Percentiles rank a stretch among this genome's conserved stretches.
These are phyloP conservation scores for Hephaestus fuliginosus DNA, from an alignment of 2,797 vertebrate species.

Conservation along the genomic window DNA sequence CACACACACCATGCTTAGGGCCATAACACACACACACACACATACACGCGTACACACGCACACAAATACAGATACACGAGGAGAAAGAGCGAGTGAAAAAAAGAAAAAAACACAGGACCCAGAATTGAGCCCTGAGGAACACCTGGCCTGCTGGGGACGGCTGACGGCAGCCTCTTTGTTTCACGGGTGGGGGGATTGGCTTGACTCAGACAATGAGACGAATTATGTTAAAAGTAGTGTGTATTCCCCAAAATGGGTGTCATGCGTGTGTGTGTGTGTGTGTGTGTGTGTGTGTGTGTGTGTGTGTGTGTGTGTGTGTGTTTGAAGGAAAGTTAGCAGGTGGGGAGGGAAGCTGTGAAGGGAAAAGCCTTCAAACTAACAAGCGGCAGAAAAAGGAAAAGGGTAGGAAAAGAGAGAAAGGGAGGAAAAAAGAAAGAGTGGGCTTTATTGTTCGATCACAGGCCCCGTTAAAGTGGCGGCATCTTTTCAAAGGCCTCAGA, in stretches of 20 bases:
- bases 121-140: slow-evolving; percentile 72
- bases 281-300: slow-evolving; percentile 31
- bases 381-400: slow-evolving; percentile 34
- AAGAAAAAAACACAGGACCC: slow-evolving; percentile 41
- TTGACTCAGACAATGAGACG: slow-evolving; percentile 62
- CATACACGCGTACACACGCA: slow-evolving; percentile 33
- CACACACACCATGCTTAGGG: slow-evolving; percentile 83
- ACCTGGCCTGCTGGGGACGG: slow-evolving; percentile 74
- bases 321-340: slow-evolving; percentile 62
- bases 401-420: slow-evolving; percentile 13
- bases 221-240: slow-evolving; percentile 74
- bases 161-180: slow-evolving; percentile 72
- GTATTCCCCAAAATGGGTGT: slow-evolving; percentile 49
- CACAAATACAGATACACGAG: slow-evolving; percentile 54
- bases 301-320: slow-evolving; percentile 14
- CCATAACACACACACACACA: slow-evolving; percentile 84
- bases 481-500: slow-evolving; percentile 40
- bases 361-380: slow-evolving; percentile 48
- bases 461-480: slow-evolving; percentile 38
- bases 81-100: slow-evolving; percentile 35
- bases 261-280: slow-evolving; percentile 22
- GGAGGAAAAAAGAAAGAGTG: neutral
- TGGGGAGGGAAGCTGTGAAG: slow-evolving; percentile 49
- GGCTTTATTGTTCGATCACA: slow-evolving; percentile 37
- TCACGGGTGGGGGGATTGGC: slow-evolving; percentile 55